Conservation (phyloP, 2,113 vertebrate genomes). For the Alectura lathami region DNA sequence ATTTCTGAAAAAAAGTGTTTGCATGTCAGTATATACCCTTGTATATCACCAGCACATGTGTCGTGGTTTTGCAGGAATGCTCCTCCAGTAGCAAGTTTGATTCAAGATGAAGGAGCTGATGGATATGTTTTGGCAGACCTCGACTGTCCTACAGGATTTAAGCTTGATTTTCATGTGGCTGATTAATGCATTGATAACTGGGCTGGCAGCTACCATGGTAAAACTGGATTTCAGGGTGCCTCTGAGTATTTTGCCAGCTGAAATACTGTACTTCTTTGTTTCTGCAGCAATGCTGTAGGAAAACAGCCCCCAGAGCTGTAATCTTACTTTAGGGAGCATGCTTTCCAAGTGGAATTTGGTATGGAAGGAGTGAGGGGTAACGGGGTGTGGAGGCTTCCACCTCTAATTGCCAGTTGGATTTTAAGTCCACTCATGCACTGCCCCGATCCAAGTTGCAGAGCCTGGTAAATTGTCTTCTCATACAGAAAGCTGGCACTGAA, state of each 20-base stretch:
- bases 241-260: background rate
- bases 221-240: background rate
- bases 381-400: background rate
- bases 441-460: background rate
- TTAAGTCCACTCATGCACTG: no score
- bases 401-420: background rate
- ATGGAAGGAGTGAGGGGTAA: background rate
- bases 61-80: background rate
- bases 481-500: background rate
- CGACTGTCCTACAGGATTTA: background rate
- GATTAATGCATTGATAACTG: background rate
- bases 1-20: background rate
- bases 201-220: conserved; percentile 17
- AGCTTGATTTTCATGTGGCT: conserved; percentile 17
- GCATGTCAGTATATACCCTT: background rate
- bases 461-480: background rate
- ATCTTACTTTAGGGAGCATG: background rate
- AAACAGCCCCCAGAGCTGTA: background rate
- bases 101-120: background rate
- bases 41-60: background rate
- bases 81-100: background rate
- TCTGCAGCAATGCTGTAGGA: background rate
- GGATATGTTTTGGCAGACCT: background rate
- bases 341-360: background rate
- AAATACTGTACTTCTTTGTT: background rate